phyloP scores from a whole-genome alignment of 2,888 invertebrate species.

The Oithona nana region DNA sequence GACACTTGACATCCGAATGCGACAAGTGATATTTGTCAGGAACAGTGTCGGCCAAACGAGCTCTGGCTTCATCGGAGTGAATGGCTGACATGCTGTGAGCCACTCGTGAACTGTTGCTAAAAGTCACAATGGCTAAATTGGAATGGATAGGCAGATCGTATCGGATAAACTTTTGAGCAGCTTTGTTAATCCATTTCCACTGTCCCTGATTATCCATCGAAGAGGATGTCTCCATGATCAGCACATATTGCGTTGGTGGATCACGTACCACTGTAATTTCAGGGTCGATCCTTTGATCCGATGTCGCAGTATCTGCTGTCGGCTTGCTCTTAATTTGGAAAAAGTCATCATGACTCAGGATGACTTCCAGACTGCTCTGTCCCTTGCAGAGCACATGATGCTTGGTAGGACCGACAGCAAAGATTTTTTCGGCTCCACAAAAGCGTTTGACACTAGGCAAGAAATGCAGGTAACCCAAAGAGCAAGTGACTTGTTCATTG shows the following conservation, averaged over 20 bases:
- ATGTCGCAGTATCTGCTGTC: neutral
- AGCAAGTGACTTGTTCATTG: constrained; percentile 5
- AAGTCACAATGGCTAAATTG: constrained; percentile 25
- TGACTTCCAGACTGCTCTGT: constrained; percentile 26
- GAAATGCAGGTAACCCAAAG: constrained; percentile 7
- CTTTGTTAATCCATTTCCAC: constrained; percentile 38
- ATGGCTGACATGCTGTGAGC: constrained; percentile 20
- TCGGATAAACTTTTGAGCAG: constrained; percentile 38
- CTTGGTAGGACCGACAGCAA: constrained; percentile 24
- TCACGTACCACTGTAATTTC: constrained; percentile 9
- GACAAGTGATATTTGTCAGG: constrained; percentile 23
- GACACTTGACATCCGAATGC: constrained; percentile 1
- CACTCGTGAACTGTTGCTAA: constrained; percentile 22
- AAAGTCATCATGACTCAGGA: constrained; percentile 25
- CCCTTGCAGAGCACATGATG: constrained; percentile 27
- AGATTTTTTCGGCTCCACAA: constrained; percentile 22
- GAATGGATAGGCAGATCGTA: constrained; percentile 32
- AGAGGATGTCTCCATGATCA: constrained; percentile 14
- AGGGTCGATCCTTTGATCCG: neutral
- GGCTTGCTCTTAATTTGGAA: constrained; percentile 16
- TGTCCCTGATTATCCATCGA: constrained; percentile 29
- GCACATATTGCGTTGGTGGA: constrained; percentile 9
- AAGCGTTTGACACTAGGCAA: constrained; percentile 22
- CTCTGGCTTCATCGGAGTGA: constrained; percentile 19
- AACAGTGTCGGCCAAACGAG: constrained; percentile 22